Percentiles rank a stretch among this genome's conserved stretches.
Conservation (phyloP, 2,888 invertebrate genomes). For the Smittia aterrima region DNA sequence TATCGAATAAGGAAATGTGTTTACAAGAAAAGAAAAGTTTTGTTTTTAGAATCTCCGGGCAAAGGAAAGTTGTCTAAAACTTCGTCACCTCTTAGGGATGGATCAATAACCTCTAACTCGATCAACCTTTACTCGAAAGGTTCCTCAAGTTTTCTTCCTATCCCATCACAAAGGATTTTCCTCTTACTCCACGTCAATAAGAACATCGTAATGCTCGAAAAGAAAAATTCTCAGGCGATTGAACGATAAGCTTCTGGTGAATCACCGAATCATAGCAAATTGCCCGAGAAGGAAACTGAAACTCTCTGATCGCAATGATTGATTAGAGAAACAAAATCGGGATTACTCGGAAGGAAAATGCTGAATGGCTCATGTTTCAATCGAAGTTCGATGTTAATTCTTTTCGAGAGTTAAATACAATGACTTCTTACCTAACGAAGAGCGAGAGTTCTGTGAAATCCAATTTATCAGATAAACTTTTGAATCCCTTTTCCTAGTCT, state of each 20-base stretch:
- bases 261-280: neutral
- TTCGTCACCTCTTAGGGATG: too few relatives aligned
- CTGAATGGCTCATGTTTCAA: neutral
- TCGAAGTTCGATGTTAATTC: constrained; percentile 14
- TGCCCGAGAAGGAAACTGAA: neutral
- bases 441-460: neutral
- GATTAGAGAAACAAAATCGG: neutral
- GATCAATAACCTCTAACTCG: too few relatives aligned
- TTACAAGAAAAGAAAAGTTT: too few relatives aligned
- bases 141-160: too few relatives aligned
- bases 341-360: neutral
- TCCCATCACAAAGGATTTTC: neutral
- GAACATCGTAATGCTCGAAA: neutral
- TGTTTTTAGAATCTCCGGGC: too few relatives aligned
- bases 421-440: constrained; percentile 6
- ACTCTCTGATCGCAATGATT: constrained; percentile 10
- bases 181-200: neutral
- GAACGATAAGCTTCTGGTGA: neutral
- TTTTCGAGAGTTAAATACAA: neutral
- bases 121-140: too few relatives aligned
- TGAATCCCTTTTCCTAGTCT: neutral
- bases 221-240: neutral
- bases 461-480: constrained; percentile 19
- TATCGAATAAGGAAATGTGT: too few relatives aligned
- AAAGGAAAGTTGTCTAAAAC: too few relatives aligned